Evolutionary conservation across 2,113 vertebrate genomes (phyloP).

Genomic region (Prunella fulvescens): DNA sequence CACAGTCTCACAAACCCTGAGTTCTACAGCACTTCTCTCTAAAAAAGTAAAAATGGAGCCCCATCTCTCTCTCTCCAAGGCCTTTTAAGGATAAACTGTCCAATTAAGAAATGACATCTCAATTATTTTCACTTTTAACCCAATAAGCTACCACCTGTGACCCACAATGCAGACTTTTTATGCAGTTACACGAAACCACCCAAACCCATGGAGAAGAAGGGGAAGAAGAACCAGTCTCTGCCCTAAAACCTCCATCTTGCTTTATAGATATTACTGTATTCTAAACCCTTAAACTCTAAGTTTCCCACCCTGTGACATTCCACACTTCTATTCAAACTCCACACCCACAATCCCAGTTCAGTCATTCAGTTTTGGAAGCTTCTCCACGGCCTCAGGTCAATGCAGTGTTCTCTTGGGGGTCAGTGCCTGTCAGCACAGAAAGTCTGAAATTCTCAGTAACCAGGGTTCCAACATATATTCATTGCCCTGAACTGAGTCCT

Average conservation of each 20-base stretch:
- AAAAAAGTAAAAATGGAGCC: neutral
- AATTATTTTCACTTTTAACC: neutral
- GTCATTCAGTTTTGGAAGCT: neutral
- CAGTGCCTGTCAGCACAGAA: neutral
- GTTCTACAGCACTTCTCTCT: neutral
- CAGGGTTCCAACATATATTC: neutral
- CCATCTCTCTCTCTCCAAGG: neutral
- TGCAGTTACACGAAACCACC: neutral
- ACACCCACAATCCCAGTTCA: neutral
- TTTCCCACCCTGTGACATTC: neutral
- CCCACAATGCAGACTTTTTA: neutral
- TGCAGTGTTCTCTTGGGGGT: neutral
- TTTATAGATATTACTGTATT: neutral
- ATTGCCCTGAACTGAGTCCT: neutral
- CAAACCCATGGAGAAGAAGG: neutral
- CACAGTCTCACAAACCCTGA: neutral
- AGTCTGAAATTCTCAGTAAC: neutral
- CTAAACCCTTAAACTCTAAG: neutral
- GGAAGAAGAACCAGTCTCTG: too few relatives aligned
- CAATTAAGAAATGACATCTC: neutral
- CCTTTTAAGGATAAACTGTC: neutral
- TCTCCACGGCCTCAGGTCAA: neutral
- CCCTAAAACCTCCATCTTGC: neutral
- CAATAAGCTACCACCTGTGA: neutral
- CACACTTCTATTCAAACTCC: neutral